phyloP scores from a whole-genome alignment of 2,888 invertebrate genomes.

The Lamproptera curius region DNA sequence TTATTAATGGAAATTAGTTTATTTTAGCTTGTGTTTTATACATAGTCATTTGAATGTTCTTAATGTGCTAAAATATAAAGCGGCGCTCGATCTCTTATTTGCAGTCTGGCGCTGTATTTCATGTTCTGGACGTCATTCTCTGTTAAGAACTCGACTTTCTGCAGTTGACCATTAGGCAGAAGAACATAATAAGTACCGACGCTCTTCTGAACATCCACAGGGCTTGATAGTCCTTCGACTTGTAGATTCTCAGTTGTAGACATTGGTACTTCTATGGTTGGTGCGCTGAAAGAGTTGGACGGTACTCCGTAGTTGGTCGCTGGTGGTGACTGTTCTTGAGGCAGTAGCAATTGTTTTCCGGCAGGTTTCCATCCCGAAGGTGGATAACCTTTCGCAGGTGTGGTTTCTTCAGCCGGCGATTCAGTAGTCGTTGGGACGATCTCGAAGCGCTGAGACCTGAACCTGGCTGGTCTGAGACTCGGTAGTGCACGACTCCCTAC shows the following conservation, averaged over 20 bases:
- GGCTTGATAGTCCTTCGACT: slow-evolving; percentile 53
- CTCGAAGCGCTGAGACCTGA: slow-evolving; percentile 65
- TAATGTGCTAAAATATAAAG: too few relatives aligned
- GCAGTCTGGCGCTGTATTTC: slow-evolving; percentile 79
- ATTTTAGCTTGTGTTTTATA: too few relatives aligned
- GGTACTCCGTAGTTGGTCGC: slow-evolving; percentile 52
- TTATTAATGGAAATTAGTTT: too few relatives aligned
- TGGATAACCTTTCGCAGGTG: slow-evolving; percentile 49
- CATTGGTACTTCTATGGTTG: too few relatives aligned
- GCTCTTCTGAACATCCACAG: slow-evolving; percentile 67
- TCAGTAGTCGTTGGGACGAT: slow-evolving; percentile 66
- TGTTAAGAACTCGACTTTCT: slow-evolving; percentile 78
- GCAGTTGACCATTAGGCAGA: slow-evolving; percentile 80
- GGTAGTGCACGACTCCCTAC: slow-evolving; percentile 49
- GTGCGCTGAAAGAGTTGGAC: slow-evolving; percentile 37
- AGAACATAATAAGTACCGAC: slow-evolving; percentile 80
- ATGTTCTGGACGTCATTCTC: slow-evolving; percentile 73
- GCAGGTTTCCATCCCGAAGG: slow-evolving; percentile 67
- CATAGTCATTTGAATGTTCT: too few relatives aligned
- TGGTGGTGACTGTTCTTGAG: slow-evolving; percentile 47
- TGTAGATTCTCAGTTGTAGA: slow-evolving; percentile 59
- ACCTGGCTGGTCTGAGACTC: slow-evolving; percentile 68
- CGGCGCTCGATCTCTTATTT: slow-evolving; percentile 63
- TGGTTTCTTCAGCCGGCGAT: slow-evolving; percentile 52
- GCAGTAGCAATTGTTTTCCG: slow-evolving; percentile 56